Evolutionary conservation across 2,113 vertebrate species (phyloP).

Genomic region (Apteryx owenii): DNA sequence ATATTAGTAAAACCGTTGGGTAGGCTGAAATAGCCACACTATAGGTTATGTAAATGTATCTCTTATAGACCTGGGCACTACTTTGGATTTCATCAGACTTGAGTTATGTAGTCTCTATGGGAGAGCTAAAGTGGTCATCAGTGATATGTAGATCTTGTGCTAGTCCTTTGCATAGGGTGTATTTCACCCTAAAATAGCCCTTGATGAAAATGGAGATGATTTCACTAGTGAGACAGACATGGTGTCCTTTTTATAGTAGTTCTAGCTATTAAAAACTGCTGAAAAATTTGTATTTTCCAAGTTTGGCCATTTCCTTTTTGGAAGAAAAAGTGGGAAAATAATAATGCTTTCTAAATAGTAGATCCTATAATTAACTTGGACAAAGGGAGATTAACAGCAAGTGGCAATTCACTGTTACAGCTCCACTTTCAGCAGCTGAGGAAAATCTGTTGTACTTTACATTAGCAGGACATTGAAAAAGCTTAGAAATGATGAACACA

Average conservation of each 20-base stretch:
- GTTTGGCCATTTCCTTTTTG: background rate
- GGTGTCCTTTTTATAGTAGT: background rate
- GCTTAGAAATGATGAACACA: background rate
- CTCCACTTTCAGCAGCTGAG: background rate
- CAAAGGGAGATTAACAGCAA: background rate
- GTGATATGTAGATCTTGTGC: background rate
- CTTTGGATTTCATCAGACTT: background rate
- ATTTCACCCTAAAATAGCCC: background rate
- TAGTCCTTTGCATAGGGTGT: background rate
- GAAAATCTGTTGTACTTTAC: background rate
- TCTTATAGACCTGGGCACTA: background rate
- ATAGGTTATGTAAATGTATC: background rate
- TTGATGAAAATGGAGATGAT: background rate
- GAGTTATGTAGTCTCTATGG: background rate
- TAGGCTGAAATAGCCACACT: background rate
- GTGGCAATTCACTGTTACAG: background rate
- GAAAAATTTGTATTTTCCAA: background rate
- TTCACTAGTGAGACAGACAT: background rate
- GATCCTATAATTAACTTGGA: background rate
- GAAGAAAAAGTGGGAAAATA: background rate
- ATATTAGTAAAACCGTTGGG: background rate
- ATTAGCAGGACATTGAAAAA: background rate
- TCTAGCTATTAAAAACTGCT: background rate
- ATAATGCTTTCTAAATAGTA: background rate
- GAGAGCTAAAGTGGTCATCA: background rate